Base-by-base conservation (phyloP, 2,888 invertebrate species). In the Temnothorax unifasciatus region DNA sequence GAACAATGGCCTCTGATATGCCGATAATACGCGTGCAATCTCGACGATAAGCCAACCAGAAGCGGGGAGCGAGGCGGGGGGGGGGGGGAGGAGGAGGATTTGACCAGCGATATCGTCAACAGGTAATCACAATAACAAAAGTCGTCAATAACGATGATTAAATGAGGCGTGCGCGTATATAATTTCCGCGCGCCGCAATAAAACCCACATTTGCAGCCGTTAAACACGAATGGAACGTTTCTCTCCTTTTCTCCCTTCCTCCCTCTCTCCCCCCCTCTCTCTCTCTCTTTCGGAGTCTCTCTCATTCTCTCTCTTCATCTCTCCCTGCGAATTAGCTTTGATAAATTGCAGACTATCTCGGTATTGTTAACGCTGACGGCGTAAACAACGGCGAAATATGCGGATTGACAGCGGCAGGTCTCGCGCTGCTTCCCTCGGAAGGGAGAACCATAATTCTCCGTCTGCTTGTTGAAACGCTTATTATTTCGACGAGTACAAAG, bases 61-160 rank as follows among this genome's bases (percentile, higher is more conserved):
- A 1, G 8, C 52, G 52, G 6, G 21, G 29, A 3, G 21, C 15
- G 59, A 18, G 5, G 21, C 15, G 59, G 9, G 5, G 2, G 50
- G 0, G 21, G 1, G 50, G 21, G 15, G 9, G 21, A 2, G 11
- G 3, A 3, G n/a, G 6, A 25, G n/a, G 66, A 38, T 5, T 63
- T 18, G 41, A 44, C 21, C 1, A 44, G 59, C 57, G 47, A 47
- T 73, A 74, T n/a, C 75, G 75, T 74, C 74, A 79, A 73, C 79
- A 57, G 57, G 79, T 79, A 79, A 79, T 79, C 57, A 47, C 21
- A 50, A 47, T 52, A 64, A 76, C 74, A 79, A 57, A 73, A 79
- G 57, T 73, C 73, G 73, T 71, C 74, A 73, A 79, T 79, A 79
- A 73, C 75, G 79, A 73, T 79, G 79, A 79, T 79, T 79, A 73